Evolutionary conservation across 2,113 vertebrate species (phyloP).

Genomic region (Sphaerodactylus townsendi): DNA sequence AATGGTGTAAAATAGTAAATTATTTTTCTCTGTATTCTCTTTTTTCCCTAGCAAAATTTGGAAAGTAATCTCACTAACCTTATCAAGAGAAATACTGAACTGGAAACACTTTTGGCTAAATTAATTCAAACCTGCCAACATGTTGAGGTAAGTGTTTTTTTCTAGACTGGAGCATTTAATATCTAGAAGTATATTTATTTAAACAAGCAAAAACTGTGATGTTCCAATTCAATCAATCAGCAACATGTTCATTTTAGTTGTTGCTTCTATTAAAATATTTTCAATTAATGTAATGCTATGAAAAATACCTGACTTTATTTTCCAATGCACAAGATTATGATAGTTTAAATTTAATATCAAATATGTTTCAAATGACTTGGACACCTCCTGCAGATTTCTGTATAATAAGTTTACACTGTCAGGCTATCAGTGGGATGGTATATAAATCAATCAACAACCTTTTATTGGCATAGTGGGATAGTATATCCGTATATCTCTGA

Average conservation of each 20-base stretch:
- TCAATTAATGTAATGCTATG: too few species aligned
- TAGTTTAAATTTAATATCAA: not conserved
- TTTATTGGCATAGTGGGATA: too few species aligned
- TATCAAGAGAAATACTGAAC: slow-evolving; percentile 98
- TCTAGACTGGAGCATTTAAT: slow-evolving; percentile 9
- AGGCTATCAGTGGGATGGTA: too few species aligned
- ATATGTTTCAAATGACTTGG: not conserved
- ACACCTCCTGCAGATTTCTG: too few species aligned
- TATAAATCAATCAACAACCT: too few species aligned
- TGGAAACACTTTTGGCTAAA: slow-evolving; percentile 96
- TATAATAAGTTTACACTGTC: too few species aligned
- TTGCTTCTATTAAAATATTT: too few species aligned
- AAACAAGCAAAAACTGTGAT: too few species aligned
- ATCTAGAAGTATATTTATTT: not conserved
- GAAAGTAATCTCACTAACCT: slow-evolving; percentile 95
- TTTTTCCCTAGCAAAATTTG: slow-evolving; percentile 88
- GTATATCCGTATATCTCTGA: too few species aligned
- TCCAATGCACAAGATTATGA: not conserved
- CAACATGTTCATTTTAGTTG: too few species aligned
- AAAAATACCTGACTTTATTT: not conserved
- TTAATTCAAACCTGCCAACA: slow-evolving; percentile 98
- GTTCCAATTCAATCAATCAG: too few species aligned
- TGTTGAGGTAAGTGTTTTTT: slow-evolving; percentile 88
- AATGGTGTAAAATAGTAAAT: slow-evolving; percentile 32
- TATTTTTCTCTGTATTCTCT: slow-evolving; percentile 45